Conservation (phyloP, 2,113 vertebrate genomes). For the Suricata suricatta region DNA sequence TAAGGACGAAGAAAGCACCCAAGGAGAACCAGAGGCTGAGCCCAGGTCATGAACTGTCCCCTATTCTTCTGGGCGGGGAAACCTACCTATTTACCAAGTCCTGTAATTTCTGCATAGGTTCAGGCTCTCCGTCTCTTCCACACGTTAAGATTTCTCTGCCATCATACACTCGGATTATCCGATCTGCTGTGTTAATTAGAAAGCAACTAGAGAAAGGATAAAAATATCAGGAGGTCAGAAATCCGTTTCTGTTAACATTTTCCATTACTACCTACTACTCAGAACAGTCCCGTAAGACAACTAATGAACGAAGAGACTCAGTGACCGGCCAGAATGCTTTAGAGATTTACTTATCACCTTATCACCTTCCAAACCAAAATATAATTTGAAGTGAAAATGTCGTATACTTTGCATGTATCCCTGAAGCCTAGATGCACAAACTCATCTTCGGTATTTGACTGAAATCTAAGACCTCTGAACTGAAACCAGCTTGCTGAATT, state of each 20-base stretch:
- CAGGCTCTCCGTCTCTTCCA: constrained; percentile 95
- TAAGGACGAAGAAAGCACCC: constrained; percentile 66
- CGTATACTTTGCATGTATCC: not conserved
- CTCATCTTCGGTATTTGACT: not conserved
- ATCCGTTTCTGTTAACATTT: constrained; percentile 1
- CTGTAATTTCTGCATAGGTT: constrained; percentile 99
- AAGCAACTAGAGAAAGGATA: constrained; percentile 90
- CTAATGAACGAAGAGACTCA: not conserved
- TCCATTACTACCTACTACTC: not conserved
- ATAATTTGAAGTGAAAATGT: not conserved
- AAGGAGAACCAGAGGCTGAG: not conserved
- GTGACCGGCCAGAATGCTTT: not conserved
- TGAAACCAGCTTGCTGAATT: constrained; percentile 3
- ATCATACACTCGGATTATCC: constrained; percentile 97
- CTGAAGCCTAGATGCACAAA: not conserved
- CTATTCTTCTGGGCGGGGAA: not conserved
- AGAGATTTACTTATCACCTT: not conserved
- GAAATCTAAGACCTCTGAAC: not conserved
- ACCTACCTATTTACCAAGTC: constrained; percentile 96
- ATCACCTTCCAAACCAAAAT: constrained; percentile 13
- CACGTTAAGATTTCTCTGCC: constrained; percentile 98
- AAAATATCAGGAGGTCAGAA: constrained; percentile 32
- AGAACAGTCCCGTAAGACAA: not conserved
- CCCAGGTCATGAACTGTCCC: not conserved
- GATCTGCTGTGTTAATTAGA: constrained; percentile 97